phyloP scores from a whole-genome alignment of 1,140 invertebrate genomes.

The Drosophila triauraria region DNA sequence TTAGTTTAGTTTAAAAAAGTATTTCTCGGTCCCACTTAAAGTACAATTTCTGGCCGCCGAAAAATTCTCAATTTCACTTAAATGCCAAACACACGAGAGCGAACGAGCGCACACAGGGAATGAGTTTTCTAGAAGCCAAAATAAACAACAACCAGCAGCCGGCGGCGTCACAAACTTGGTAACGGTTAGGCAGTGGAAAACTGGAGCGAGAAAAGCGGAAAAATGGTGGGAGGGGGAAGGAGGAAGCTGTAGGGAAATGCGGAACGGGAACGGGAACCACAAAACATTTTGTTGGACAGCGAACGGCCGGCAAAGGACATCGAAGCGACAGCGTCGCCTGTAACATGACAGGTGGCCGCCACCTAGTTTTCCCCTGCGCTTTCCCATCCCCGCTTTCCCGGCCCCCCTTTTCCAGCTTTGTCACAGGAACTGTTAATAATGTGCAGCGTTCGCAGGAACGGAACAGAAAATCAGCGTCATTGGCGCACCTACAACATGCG shows the following conservation, averaged over 20 bases:
- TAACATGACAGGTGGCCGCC: slow-evolving; percentile 76
- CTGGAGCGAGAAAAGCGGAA: background rate
- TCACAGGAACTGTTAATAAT: slow-evolving; percentile 84
- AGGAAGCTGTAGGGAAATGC: background rate
- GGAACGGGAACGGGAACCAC: slow-evolving; percentile 74
- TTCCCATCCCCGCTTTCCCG: background rate
- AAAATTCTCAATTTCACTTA: slow-evolving; percentile 54
- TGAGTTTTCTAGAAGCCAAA: slow-evolving; percentile 66
- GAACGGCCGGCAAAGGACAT: slow-evolving; percentile 78
- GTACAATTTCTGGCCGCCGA: background rate
- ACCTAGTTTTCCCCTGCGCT: slow-evolving; percentile 6
- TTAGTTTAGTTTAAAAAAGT: background rate
- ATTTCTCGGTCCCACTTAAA: slow-evolving; percentile 10
- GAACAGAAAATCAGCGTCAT: slow-evolving; percentile 81
- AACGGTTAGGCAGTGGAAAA: slow-evolving; percentile 23
- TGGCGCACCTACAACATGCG: slow-evolving; percentile 84
- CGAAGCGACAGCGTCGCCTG: slow-evolving; percentile 52
- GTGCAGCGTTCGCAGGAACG: slow-evolving; percentile 70
- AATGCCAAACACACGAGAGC: slow-evolving; percentile 11
- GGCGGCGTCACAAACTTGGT: slow-evolving; percentile 67
- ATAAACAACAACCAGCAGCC: slow-evolving; percentile 73
- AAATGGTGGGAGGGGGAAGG: background rate
- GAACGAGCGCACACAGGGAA: slow-evolving; percentile 18
- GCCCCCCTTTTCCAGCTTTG: slow-evolving; percentile 54
- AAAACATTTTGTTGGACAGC: slow-evolving; percentile 84